phyloP scores from a whole-genome alignment of 2,888 invertebrate species.

The Leucophora obtusa region DNA sequence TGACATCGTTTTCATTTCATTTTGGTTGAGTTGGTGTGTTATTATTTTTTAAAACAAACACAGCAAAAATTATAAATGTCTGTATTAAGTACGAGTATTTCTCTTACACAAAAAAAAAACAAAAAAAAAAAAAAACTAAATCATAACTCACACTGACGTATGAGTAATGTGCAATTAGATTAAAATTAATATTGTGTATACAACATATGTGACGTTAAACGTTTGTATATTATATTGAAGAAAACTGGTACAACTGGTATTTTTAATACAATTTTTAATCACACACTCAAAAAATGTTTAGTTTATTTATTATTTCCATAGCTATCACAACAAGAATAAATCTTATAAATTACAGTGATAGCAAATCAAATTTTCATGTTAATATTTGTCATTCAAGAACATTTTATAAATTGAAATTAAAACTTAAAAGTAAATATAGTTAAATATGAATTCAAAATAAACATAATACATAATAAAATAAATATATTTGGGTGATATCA shows the following conservation, averaged over 20 bases:
- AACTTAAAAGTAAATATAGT: too few relatives aligned
- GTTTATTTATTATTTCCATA: too few relatives aligned
- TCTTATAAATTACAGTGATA: too few relatives aligned
- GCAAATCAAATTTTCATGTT: too few relatives aligned
- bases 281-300: too few relatives aligned
- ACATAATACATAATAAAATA: too few relatives aligned
- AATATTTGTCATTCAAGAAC: too few relatives aligned
- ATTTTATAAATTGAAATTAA: too few relatives aligned
- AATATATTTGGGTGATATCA: too few relatives aligned
- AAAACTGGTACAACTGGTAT: not conserved
- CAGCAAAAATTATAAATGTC: not conserved
- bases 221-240: not conserved
- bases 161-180: slow-evolving; percentile 47
- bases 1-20: slow-evolving; percentile 37
- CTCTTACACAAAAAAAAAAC: not conserved
- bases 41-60: not conserved
- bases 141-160: slow-evolving; percentile 42
- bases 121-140: slow-evolving; percentile 3
- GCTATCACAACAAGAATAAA: too few relatives aligned
- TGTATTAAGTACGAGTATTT: slow-evolving; percentile 4
- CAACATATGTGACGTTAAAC: slow-evolving; percentile 9
- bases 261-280: too few relatives aligned
- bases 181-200: slow-evolving; percentile 30
- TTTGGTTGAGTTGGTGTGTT: not conserved
- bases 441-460: too few relatives aligned